A percentile compares a stretch with the other conserved stretches of the same genome.
Evolutionary conservation across 2,888 invertebrate genomes (phyloP).

Genomic region (Pristionchus mayeri): DNA sequence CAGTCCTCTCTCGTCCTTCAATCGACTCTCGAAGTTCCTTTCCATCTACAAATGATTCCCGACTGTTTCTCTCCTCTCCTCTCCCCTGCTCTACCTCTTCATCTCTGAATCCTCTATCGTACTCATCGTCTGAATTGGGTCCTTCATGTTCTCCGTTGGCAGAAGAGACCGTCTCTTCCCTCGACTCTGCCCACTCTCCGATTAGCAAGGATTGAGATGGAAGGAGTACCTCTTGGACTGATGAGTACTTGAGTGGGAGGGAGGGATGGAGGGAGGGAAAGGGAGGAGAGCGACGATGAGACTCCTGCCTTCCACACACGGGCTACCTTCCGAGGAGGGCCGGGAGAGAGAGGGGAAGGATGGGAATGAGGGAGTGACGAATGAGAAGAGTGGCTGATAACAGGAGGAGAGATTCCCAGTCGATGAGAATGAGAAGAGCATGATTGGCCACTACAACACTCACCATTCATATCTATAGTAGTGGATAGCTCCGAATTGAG

Average conservation of each 20-base stretch:
- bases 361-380: not conserved
- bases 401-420: not conserved
- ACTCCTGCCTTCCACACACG: not conserved
- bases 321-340: conserved; percentile 1
- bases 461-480: too few relatives aligned
- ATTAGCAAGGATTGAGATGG: not conserved
- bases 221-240: not conserved
- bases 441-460: not conserved
- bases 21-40: conserved; percentile 83
- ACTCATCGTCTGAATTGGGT: conserved; percentile 61
- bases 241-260: not conserved
- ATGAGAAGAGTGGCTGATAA: not conserved
- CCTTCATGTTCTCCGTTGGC: not conserved
- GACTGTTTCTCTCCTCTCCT: not conserved
- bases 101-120: conserved; percentile 58
- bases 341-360: not conserved
- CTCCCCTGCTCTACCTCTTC: conserved; percentile 52
- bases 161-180: not conserved
- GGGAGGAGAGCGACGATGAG: not conserved
- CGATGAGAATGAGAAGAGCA: conserved; percentile 12
- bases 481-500: too few relatives aligned
- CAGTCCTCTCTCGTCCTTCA: conserved; percentile 84
- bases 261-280: not conserved
- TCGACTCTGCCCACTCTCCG: not conserved
- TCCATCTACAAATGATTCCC: conserved; percentile 80